Base-by-base conservation (phyloP, 2,113 vertebrate genomes). In the Crotalus tigris region DNA sequence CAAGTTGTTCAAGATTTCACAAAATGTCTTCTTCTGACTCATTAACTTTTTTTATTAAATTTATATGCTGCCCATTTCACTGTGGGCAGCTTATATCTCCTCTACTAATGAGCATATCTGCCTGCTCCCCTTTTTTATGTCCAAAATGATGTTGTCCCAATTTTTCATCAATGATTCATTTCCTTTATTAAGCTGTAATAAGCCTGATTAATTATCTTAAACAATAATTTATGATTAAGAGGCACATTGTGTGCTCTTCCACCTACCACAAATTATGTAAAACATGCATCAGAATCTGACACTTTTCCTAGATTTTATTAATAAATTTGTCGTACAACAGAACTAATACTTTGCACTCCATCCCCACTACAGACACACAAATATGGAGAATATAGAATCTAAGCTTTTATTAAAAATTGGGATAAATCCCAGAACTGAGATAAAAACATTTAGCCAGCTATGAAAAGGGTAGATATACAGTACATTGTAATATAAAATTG, bases 131-230 rank as follows among this genome's bases (percentile, higher is more conserved):
- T 26, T 53, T 93, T 88, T 59, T 61, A 87, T 87, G 58, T 49
- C 58, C 58, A 15, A 26, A n/a, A 12, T 44, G 19, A 75, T 55
- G 55, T 39, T 89, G 87, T 86, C 87, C 69, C 87, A 89, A 54
- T 93, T 92, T 93, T 49, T 93, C 87, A 92, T 93, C 90, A 91
- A 54, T 85, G 90, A 92, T 46, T 93, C 93, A 92, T 91, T 92
- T 93, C 55, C 55, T 53, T 75, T 90, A 24, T 86, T 55, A n/a
- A 88, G 87, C 89, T 89, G 26, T 64, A 92, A 89, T 89, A 75
- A 91, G 91, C 55, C 46, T 93, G 93, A 92, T 93, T 93, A 92
- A 92, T 92, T 90, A 92, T 64, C 87, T 93, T 64, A 93, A 93
- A 92, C 57, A 93, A 75, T 92, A 92, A 93, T 85, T 64, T 92